phyloP scores from a whole-genome alignment of 2,113 vertebrate species.

The Argyrosomus japonicus region DNA sequence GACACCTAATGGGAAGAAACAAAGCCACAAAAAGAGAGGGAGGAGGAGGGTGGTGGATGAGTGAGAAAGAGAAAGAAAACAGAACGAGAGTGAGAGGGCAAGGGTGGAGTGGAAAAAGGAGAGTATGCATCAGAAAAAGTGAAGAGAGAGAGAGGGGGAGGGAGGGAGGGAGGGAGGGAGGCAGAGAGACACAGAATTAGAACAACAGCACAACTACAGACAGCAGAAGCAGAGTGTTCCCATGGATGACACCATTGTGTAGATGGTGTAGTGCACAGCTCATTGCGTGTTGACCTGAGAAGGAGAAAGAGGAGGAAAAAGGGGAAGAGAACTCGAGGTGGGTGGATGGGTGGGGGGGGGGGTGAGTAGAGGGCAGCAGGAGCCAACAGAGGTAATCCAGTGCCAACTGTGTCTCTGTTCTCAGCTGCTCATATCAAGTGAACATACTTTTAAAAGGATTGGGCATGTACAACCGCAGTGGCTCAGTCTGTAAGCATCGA shows the following conservation, averaged over 20 bases:
- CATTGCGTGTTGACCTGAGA: constrained; percentile 78
- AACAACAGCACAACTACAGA: constrained; percentile 81
- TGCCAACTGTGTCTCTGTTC: constrained; percentile 80
- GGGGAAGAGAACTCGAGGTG: constrained; percentile 44
- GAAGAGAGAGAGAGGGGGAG: constrained; percentile 32
- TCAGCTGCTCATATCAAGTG: constrained; percentile 80
- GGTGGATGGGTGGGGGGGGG: neutral
- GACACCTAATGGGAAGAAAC: constrained; percentile 95
- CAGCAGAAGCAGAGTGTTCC: constrained; percentile 83
- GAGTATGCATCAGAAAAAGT: constrained; percentile 59
- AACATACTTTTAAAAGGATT: constrained; percentile 99
- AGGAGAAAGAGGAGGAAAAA: constrained; percentile 68
- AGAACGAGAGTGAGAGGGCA: constrained; percentile 42
- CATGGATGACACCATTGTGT: constrained; percentile 77
- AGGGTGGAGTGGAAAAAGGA: constrained; percentile 50
- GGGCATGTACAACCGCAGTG: constrained; percentile 96
- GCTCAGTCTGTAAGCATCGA: constrained; percentile 97
- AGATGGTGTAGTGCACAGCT: constrained; percentile 68
- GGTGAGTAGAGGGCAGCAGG: constrained; percentile 39
- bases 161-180: constrained; percentile 47
- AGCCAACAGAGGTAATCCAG: constrained; percentile 79
- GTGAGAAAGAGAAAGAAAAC: constrained; percentile 73
- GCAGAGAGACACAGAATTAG: constrained; percentile 86
- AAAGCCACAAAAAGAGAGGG: constrained; percentile 84
- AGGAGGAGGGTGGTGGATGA: constrained; percentile 86